These are phyloP conservation scores for Cyanoramphus novaezelandiae DNA, from an alignment of 2,113 vertebrate genomes.

Conservation along the genomic window DNA sequence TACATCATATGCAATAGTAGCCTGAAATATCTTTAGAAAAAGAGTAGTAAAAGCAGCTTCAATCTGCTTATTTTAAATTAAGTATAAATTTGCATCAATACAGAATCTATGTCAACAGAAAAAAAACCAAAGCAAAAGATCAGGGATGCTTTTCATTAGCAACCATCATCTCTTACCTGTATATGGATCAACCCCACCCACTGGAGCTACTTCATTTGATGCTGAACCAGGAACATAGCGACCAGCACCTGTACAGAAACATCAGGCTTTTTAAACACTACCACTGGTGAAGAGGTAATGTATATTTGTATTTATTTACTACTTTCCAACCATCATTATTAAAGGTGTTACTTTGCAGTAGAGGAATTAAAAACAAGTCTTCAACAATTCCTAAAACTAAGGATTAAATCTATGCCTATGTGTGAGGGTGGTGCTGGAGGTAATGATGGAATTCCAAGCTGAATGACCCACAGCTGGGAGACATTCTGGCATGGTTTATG, in stretches of 20 bases:
- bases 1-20: not conserved
- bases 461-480: not conserved
- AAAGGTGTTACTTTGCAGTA: not conserved
- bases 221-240: slow-evolving; percentile 89
- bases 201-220: slow-evolving; percentile 38
- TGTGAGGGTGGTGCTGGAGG: not conserved
- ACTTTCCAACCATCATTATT: not conserved
- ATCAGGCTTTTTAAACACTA: not conserved
- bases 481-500: not conserved
- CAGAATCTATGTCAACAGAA: not conserved
- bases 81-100: not conserved
- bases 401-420: not conserved
- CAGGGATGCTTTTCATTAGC: not conserved
- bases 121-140: not conserved
- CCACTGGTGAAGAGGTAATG: not conserved
- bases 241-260: slow-evolving; percentile 79
- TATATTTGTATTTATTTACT: not conserved
- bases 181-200: slow-evolving; percentile 82
- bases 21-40: not conserved
- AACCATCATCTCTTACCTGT: slow-evolving; percentile 76
- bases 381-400: not conserved
- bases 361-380: not conserved
- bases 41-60: not conserved
- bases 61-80: not conserved
- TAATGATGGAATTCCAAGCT: not conserved